phyloP scores from a whole-genome alignment of 2,797 vertebrate species.

The Aphelocoma californica region DNA sequence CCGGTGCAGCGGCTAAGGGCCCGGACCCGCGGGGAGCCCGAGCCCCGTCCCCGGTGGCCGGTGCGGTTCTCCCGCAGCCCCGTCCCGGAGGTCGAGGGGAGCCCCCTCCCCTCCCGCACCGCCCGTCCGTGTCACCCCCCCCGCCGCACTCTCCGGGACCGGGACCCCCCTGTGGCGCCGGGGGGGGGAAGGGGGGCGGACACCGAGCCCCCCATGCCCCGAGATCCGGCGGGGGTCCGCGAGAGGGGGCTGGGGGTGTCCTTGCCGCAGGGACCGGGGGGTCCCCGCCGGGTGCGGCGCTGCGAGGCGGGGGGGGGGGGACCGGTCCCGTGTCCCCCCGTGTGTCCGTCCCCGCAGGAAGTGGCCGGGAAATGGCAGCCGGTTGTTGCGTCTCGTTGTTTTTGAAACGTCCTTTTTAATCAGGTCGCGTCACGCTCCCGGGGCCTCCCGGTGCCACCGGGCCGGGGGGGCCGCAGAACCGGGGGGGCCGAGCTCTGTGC shows the following conservation, averaged over 20 bases:
- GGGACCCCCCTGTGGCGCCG: background rate
- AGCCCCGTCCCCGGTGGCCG: background rate
- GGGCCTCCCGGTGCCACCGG: background rate
- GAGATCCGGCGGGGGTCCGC: too few species aligned
- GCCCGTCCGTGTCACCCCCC: background rate
- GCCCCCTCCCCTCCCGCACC: background rate
- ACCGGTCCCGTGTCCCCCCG: background rate
- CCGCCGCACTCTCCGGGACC: background rate
- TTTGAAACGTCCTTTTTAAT: constrained; percentile 76
- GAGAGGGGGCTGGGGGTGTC: background rate
- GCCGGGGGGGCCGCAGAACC: background rate
- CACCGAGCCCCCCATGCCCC: background rate
- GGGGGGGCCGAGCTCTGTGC: background rate
- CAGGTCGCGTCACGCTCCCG: constrained; percentile 61
- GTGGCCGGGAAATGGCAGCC: constrained; percentile 77
- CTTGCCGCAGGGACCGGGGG: background rate
- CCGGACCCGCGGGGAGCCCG: background rate
- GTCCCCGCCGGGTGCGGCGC: background rate
- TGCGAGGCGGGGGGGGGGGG: too few species aligned
- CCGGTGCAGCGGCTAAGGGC: background rate
- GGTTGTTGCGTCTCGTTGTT: constrained; percentile 68
- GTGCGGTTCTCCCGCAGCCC: background rate
- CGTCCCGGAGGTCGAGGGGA: background rate
- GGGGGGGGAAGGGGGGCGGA: background rate
- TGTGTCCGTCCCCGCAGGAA: constrained; percentile 69